Percentiles rank a stretch among this genome's conserved stretches.
Conservation (phyloP, 2,797 vertebrate species). For the Carcharodon carcharias region DNA sequence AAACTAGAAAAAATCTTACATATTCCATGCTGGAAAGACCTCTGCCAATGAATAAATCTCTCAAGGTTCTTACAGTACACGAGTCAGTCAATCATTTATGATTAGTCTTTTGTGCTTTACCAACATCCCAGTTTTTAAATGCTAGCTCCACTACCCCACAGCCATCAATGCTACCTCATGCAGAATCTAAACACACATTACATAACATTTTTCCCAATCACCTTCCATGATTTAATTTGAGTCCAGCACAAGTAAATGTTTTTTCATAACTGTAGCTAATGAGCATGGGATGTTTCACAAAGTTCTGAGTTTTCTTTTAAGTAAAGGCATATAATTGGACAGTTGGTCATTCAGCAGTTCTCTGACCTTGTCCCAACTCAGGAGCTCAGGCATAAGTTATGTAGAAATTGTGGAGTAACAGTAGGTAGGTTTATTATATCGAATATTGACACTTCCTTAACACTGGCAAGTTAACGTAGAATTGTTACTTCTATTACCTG, state of each 20-base stretch:
- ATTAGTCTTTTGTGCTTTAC: background rate
- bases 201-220: background rate
- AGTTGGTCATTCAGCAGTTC: background rate
- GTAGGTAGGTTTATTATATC: no score
- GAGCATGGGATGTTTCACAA: background rate
- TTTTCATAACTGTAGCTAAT: background rate
- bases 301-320: background rate
- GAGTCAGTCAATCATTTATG: background rate
- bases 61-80: background rate
- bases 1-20: background rate
- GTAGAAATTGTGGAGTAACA: background rate
- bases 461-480: background rate
- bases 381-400: background rate
- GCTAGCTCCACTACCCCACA: background rate
- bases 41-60: background rate
- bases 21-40: background rate
- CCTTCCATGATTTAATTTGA: background rate
- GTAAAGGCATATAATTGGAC: background rate
- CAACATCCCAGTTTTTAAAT: background rate
- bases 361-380: background rate
- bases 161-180: background rate
- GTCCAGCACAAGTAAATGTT: background rate
- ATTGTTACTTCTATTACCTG: background rate
- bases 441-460: background rate
- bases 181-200: background rate